Conservation (phyloP, 2,797 vertebrate species). For the Amphiprion clarkii region DNA sequence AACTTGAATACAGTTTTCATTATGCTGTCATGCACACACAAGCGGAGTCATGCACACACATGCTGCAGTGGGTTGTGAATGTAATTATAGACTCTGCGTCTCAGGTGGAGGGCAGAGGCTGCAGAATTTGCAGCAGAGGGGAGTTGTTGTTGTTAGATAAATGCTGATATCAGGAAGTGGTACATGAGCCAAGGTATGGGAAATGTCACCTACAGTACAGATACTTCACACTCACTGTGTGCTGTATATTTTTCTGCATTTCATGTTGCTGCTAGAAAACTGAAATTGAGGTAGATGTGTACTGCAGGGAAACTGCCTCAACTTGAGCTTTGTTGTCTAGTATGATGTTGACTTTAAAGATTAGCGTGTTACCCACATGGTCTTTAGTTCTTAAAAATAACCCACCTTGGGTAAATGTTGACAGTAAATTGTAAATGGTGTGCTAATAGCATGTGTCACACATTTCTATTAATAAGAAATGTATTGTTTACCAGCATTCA, state of each 20-base stretch:
- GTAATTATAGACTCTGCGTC: conserved; percentile 37
- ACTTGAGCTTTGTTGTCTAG: not conserved
- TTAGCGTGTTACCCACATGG: not conserved
- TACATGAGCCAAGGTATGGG: conserved; percentile 27
- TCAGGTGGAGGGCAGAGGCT: conserved; percentile 14
- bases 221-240: not conserved
- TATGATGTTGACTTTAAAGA: conserved; percentile 7
- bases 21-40: not conserved
- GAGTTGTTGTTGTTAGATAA: not conserved
- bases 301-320: too few relatives aligned
- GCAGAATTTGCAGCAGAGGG: conserved; percentile 1
- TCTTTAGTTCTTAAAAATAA: not conserved
- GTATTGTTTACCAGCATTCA: not conserved
- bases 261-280: not conserved
- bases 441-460: not conserved
- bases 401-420: conserved; percentile 24
- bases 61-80: not conserved
- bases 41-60: conserved; percentile 9
- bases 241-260: not conserved
- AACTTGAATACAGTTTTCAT: not conserved
- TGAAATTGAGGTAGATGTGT: not conserved
- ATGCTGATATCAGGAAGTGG: conserved; percentile 47
- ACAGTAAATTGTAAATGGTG: not conserved
- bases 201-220: conserved; percentile 28
- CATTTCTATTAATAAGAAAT: not conserved